phyloP scores from a whole-genome alignment of 1,140 invertebrate genomes.

The Drosophila suzukii region DNA sequence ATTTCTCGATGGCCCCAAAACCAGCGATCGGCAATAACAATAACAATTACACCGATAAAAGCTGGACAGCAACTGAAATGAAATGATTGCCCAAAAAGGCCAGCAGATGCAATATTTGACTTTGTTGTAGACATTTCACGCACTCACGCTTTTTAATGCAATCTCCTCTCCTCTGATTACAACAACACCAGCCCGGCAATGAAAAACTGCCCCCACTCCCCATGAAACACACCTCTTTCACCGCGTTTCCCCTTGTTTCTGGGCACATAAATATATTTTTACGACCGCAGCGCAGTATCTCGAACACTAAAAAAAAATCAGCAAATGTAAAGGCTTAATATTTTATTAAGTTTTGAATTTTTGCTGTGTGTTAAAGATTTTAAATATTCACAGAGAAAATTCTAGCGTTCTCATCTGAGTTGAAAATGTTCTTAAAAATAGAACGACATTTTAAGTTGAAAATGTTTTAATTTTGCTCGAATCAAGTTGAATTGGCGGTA shows the following conservation, averaged over 20 bases:
- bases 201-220: slow-evolving; percentile 19
- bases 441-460: too few species aligned
- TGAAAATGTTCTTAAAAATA: too few species aligned
- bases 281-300: slow-evolving; percentile 33
- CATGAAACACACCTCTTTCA: too few species aligned
- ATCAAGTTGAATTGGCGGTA: too few species aligned
- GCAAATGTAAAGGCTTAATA: too few species aligned
- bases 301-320: too few species aligned
- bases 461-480: too few species aligned
- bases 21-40: slow-evolving; percentile 39
- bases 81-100: slow-evolving; percentile 44
- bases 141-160: slow-evolving; percentile 82
- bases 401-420: too few species aligned
- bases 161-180: slow-evolving; percentile 43
- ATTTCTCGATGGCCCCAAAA: slow-evolving; percentile 56
- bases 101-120: slow-evolving; percentile 38
- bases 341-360: too few species aligned
- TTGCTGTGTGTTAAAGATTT: too few species aligned
- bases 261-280: slow-evolving; percentile 44
- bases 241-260: slow-evolving; percentile 7
- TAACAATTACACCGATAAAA: slow-evolving; percentile 45
- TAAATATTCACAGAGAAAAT: too few species aligned
- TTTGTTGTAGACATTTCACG: slow-evolving; percentile 63
- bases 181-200: neutral
- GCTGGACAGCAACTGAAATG: slow-evolving; percentile 25